Conservation (phyloP, 2,888 invertebrate genomes). For the Empis livida region DNA sequence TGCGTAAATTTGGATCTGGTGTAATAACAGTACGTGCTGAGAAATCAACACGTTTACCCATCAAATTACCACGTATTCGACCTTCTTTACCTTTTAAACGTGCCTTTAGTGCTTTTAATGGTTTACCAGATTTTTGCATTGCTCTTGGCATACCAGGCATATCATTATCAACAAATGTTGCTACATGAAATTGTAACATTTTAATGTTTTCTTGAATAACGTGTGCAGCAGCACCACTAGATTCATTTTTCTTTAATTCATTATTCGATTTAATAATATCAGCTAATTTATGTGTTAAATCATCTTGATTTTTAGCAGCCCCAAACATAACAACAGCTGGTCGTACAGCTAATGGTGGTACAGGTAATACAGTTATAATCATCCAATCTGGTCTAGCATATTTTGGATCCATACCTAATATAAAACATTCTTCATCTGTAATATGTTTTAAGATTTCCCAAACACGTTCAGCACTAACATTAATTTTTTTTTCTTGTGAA, state of each 20-base stretch:
- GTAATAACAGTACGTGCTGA: slow-evolving; percentile 98
- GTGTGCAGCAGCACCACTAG: slow-evolving; percentile 94
- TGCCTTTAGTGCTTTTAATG: slow-evolving; percentile 94
- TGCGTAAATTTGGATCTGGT: slow-evolving; percentile 87
- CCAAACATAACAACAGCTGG: slow-evolving; percentile 97
- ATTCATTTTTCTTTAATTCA: slow-evolving; percentile 88
- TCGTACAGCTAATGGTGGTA: slow-evolving; percentile 89
- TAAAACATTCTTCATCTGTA: slow-evolving; percentile 90
- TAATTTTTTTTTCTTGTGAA: slow-evolving; percentile 91
- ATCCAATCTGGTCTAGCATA: slow-evolving; percentile 99
- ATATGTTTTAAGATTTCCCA: slow-evolving; percentile 95
- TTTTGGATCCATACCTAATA: slow-evolving; percentile 93
- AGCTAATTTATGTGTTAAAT: slow-evolving; percentile 95
- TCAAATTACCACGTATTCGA: slow-evolving; percentile 94
- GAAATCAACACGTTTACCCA: slow-evolving; percentile 99
- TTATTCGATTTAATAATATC: slow-evolving; percentile 98
- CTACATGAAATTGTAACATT: slow-evolving; percentile 97
- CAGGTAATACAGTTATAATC: slow-evolving; percentile 94
- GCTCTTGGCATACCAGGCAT: slow-evolving; percentile 97
- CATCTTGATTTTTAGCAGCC: slow-evolving; percentile 97
- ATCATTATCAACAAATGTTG: slow-evolving; percentile 96
- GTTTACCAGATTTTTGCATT: slow-evolving; percentile 98
- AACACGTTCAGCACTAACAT: slow-evolving; percentile 87
- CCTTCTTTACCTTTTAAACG: slow-evolving; percentile 98
- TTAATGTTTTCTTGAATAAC: slow-evolving; percentile 94